Evolutionary conservation across 30 jellyfish, hydroid and myxozoan genomes (phyloP).

Genomic region (Sanderia malayensis): DNA sequence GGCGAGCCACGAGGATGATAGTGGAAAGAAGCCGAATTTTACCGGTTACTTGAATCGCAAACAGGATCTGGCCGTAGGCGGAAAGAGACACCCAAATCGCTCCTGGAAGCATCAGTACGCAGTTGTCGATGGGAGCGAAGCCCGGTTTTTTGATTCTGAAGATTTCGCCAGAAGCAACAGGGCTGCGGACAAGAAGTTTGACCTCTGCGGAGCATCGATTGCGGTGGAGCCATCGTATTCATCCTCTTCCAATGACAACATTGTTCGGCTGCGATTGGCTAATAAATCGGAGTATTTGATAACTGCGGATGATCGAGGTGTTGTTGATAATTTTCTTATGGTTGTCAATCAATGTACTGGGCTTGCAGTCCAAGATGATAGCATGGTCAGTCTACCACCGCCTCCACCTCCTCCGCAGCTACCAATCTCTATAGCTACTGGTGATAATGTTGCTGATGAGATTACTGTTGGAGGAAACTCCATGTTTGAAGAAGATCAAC

Average conservation of each 20-base stretch:
- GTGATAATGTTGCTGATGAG: too few species aligned
- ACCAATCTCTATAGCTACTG: too few species aligned
- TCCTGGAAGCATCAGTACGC: conserved; percentile 44
- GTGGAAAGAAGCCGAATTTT: conserved; percentile 4
- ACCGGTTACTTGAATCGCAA: conserved; percentile 47
- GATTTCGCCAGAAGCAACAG: background rate
- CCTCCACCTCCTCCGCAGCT: conserved; percentile 58
- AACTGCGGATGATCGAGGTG: conserved; percentile 22
- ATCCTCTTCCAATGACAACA: background rate
- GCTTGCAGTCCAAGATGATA: conserved; percentile 35
- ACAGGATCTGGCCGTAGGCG: conserved; percentile 13
- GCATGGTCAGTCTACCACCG: conserved; percentile 46
- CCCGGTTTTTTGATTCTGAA: conserved; percentile 18
- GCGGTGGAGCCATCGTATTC: conserved; percentile 15
- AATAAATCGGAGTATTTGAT: conserved; percentile 37
- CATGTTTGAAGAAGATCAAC: too few species aligned
- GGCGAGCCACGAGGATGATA: too few species aligned
- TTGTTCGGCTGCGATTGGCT: conserved; percentile 38
- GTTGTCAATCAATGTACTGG: conserved; percentile 56
- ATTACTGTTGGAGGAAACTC: too few species aligned
- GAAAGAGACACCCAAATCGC: conserved; percentile 4
- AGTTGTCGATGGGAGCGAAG: conserved; percentile 5
- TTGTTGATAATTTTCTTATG: conserved; percentile 53
- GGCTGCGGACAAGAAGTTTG: conserved; percentile 7
- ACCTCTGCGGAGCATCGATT: conserved; percentile 31